These are phyloP conservation scores for Drosophila phalerata DNA, from an alignment of 2,888 invertebrate species.

Conservation along the genomic window DNA sequence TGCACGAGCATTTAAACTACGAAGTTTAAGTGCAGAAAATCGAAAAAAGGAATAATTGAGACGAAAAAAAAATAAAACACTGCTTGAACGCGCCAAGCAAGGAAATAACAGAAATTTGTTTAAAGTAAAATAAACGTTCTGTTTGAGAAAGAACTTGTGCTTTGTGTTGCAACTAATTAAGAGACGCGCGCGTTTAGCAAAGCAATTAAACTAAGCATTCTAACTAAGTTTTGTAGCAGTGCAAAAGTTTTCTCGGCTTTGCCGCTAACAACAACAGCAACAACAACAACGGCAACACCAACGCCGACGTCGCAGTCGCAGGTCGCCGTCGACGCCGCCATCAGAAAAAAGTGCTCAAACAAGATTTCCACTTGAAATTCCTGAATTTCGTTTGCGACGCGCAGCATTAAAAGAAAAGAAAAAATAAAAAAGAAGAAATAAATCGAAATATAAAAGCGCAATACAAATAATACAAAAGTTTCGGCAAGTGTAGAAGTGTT, in stretches of 20 bases:
- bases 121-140: constrained; percentile 5
- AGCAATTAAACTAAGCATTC: constrained; percentile 47
- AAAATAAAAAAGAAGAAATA: constrained; percentile 34
- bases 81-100: constrained; percentile 26
- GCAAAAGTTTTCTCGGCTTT: constrained; percentile 56
- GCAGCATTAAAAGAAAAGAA: constrained; percentile 45
- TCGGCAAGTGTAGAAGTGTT: constrained; percentile 47
- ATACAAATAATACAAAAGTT: constrained; percentile 57
- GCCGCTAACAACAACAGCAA: constrained; percentile 50
- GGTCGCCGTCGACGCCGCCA: constrained; percentile 36
- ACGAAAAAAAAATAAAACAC: constrained; percentile 22
- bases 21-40: constrained; percentile 47
- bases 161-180: constrained; percentile 12
- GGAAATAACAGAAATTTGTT: background rate
- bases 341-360: constrained; percentile 75
- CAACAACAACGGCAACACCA: constrained; percentile 33
- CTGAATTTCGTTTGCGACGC: constrained; percentile 75
- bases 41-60: constrained; percentile 41
- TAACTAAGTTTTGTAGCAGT: constrained; percentile 43
- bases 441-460: constrained; percentile 63
- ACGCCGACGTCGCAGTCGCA: constrained; percentile 42
- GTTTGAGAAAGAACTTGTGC: constrained; percentile 24
- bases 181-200: constrained; percentile 41
- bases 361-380: constrained; percentile 82
- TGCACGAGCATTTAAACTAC: constrained; percentile 28